Percentiles rank a stretch among this genome's conserved stretches.
Evolutionary conservation across 2,113 vertebrate species (phyloP).

Genomic region (Oreochromis aureus): DNA sequence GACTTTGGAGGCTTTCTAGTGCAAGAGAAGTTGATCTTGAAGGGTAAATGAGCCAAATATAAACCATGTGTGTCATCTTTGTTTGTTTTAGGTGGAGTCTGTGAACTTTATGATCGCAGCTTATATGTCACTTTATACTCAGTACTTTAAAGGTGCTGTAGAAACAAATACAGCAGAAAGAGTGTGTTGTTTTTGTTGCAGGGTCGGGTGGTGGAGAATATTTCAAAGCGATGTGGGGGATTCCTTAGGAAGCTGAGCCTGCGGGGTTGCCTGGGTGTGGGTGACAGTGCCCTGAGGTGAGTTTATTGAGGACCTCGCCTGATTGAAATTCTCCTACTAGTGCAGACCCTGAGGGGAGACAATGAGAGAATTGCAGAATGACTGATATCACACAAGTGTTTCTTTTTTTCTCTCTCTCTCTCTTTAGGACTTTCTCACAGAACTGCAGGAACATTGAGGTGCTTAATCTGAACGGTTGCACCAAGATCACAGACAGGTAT

Average conservation of each 20-base stretch:
- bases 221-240: slow-evolving; percentile 98
- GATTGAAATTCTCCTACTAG: neutral
- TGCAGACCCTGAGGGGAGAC: neutral
- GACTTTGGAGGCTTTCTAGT: neutral
- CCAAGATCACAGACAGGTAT: slow-evolving; percentile 97
- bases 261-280: slow-evolving; percentile 89
- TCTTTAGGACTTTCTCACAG: slow-evolving; percentile 89
- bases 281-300: slow-evolving; percentile 94
- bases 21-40: neutral
- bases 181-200: slow-evolving; percentile 46
- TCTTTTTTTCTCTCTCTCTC: neutral
- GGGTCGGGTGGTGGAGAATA: slow-evolving; percentile 98
- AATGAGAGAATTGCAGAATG: neutral
- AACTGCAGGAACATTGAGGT: slow-evolving; percentile 99
- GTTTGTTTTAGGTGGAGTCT: neutral
- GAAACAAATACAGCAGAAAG: neutral
- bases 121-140: neutral
- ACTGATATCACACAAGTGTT: neutral
- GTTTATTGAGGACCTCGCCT: neutral
- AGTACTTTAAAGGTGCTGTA: neutral
- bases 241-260: slow-evolving; percentile 94
- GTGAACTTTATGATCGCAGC: rapidly evolving
- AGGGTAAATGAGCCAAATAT: neutral
- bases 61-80: neutral
- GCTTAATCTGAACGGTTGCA: slow-evolving; percentile 94